These are phyloP conservation scores for Phycodurus eques DNA, from an alignment of 2,113 vertebrate species.

Conservation along the genomic window DNA sequence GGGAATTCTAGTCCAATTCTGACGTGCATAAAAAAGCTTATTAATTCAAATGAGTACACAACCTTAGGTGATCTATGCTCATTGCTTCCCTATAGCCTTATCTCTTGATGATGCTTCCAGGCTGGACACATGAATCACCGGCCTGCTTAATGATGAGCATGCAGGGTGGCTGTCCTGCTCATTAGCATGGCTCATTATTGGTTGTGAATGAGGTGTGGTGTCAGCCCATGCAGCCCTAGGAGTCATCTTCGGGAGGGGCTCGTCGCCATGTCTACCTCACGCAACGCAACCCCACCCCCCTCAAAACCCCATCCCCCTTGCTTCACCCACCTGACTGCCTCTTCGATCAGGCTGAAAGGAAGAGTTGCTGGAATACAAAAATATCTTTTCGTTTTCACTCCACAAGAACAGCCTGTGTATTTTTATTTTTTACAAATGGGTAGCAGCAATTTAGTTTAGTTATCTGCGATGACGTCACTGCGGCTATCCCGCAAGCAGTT, in stretches of 20 bases:
- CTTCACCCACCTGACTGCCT: constrained; percentile 27
- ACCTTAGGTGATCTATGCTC: neutral
- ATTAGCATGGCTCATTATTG: constrained; percentile 77
- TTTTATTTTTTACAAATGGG: neutral
- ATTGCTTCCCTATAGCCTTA: constrained; percentile 17
- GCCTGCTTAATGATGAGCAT: constrained; percentile 59
- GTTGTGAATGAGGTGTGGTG: constrained; percentile 75
- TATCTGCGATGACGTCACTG: too few species aligned
- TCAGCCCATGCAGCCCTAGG: constrained; percentile 67
- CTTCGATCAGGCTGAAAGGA: constrained; percentile 17
- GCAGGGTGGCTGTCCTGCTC: constrained; percentile 67
- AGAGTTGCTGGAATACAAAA: constrained; percentile 2
- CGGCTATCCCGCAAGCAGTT: too few species aligned
- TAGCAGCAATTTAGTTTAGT: neutral
- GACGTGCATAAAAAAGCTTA: neutral
- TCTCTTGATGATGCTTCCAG: constrained; percentile 50
- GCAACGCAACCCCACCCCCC: constrained; percentile 18
- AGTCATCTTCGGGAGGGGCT: constrained; percentile 70
- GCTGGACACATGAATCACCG: constrained; percentile 56
- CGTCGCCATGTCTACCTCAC: constrained; percentile 54
- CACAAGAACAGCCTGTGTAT: neutral
- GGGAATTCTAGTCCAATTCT: neutral
- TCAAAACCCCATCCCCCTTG: neutral
- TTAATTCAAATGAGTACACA: neutral
- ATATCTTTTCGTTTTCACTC: neutral